phyloP scores from a whole-genome alignment of 2,797 vertebrate species.

The Gymnoscopelus microlampas region DNA sequence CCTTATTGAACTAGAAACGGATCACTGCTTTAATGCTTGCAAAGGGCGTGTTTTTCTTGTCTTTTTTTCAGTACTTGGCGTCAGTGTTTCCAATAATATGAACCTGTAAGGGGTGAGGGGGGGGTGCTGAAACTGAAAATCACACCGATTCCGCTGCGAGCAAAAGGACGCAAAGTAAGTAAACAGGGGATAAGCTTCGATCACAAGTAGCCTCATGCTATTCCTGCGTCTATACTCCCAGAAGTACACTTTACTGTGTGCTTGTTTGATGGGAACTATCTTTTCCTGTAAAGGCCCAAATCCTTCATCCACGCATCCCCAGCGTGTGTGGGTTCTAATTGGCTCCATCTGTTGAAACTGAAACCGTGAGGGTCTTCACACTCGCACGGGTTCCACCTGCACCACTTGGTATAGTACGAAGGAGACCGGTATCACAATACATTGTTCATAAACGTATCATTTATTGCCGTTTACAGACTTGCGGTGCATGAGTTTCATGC shows the following conservation, averaged over 20 bases:
- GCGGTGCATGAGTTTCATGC: not conserved
- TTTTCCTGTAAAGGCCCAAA: slow-evolving; percentile 39
- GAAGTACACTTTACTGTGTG: slow-evolving; percentile 33
- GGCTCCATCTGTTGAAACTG: slow-evolving; percentile 35
- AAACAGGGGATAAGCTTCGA: slow-evolving; percentile 12
- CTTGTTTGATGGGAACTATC: slow-evolving; percentile 39
- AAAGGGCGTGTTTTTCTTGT: slow-evolving; percentile 44
- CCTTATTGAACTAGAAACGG: slow-evolving; percentile 59
- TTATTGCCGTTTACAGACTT: slow-evolving; percentile 1
- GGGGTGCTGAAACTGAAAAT: slow-evolving; percentile 51
- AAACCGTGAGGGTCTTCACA: not conserved
- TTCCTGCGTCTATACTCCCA: slow-evolving; percentile 23
- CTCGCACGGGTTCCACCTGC: slow-evolving; percentile 1
- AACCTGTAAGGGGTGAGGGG: slow-evolving; percentile 36
- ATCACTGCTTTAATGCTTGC: slow-evolving; percentile 50
- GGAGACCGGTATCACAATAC: slow-evolving; percentile 7
- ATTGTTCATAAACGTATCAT: slow-evolving; percentile 1
- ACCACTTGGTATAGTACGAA: not conserved
- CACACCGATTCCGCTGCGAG: slow-evolving; percentile 22
- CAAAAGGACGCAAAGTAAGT: slow-evolving; percentile 22
- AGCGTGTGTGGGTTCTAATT: slow-evolving; percentile 35
- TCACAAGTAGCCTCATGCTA: slow-evolving; percentile 40
- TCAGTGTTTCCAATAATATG: slow-evolving; percentile 70
- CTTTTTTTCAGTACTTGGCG: slow-evolving; percentile 49
- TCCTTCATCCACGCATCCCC: slow-evolving; percentile 15